phyloP scores from a whole-genome alignment of 2,888 invertebrate genomes.

The Vandiemenella viatica region DNA sequence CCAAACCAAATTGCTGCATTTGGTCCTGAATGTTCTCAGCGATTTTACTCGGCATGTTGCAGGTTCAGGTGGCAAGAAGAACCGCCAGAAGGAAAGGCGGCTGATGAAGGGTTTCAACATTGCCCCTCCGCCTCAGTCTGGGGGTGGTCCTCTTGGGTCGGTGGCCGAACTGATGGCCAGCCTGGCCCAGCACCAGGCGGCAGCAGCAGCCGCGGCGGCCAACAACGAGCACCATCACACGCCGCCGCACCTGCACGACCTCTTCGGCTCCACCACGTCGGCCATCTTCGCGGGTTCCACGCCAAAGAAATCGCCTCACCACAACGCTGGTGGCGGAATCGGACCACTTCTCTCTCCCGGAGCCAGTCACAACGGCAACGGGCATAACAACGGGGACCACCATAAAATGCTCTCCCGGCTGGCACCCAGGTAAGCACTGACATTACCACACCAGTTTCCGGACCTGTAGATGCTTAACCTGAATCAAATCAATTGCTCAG shows the following conservation, averaged over 20 bases:
- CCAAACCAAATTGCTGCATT: too few species aligned
- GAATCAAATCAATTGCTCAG: too few species aligned
- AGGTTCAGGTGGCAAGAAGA: conserved; percentile 85
- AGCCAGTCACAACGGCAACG: background rate
- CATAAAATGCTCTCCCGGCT: conserved; percentile 19
- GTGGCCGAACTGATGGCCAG: conserved; percentile 31
- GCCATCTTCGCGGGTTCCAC: conserved; percentile 41
- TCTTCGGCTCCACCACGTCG: conserved; percentile 53
- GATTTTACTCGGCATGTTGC: too few species aligned
- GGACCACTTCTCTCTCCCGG: conserved; percentile 4
- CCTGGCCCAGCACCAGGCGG: conserved; percentile 22
- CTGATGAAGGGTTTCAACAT: conserved; percentile 92
- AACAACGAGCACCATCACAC: conserved; percentile 31
- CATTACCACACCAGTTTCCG: too few species aligned
- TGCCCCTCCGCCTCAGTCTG: conserved; percentile 49
- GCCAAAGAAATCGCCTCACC: conserved; percentile 32
- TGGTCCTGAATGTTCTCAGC: too few species aligned
- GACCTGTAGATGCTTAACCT: too few species aligned
- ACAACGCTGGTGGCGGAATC: conserved; percentile 25
- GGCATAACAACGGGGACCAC: conserved; percentile 8
- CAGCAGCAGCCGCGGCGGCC: too few species aligned
- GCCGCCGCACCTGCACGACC: conserved; percentile 39
- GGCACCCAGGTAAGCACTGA: conserved; percentile 17
- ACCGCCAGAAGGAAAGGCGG: conserved; percentile 80
- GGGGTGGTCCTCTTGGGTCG: conserved; percentile 18